Conservation (phyloP, 2,888 invertebrate genomes). For the Amiota communis region DNA sequence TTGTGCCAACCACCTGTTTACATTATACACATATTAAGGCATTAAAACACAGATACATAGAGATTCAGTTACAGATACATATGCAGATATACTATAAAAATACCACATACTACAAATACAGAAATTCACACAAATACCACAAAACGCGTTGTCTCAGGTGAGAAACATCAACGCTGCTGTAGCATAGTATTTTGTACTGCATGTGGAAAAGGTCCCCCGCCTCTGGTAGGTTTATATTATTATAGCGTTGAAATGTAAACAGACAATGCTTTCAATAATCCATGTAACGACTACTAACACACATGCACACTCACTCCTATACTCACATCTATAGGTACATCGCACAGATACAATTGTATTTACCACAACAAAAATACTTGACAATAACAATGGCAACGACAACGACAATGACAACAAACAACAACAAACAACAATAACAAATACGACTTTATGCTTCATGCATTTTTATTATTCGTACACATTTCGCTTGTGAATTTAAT, state of each 20-base stretch:
- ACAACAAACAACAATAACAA: conserved; percentile 1
- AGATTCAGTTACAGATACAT: too few relatives aligned
- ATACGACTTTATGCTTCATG: conserved; percentile 12
- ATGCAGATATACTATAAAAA: too few relatives aligned
- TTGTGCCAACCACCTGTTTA: too few relatives aligned
- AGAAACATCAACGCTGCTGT: not conserved
- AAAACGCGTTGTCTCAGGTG: conserved; percentile 5
- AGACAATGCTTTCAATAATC: conserved; percentile 5
- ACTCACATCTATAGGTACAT: not conserved
- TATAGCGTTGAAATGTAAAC: not conserved
- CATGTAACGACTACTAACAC: not conserved
- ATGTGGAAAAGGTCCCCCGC: too few relatives aligned
- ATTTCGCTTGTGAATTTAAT: not conserved
- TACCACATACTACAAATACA: too few relatives aligned
- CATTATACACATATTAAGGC: too few relatives aligned
- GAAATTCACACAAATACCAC: too few relatives aligned
- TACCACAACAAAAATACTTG: not conserved
- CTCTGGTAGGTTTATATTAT: not conserved
- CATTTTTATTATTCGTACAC: conserved; percentile 13
- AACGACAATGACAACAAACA: not conserved
- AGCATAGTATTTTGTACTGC: too few relatives aligned
- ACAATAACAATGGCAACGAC: conserved; percentile 4
- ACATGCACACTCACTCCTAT: not conserved
- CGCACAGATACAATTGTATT: not conserved
- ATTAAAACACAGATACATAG: too few relatives aligned